Base-by-base conservation (phyloP, 1,140 invertebrate species). In the Spodoptera frugiperda region DNA sequence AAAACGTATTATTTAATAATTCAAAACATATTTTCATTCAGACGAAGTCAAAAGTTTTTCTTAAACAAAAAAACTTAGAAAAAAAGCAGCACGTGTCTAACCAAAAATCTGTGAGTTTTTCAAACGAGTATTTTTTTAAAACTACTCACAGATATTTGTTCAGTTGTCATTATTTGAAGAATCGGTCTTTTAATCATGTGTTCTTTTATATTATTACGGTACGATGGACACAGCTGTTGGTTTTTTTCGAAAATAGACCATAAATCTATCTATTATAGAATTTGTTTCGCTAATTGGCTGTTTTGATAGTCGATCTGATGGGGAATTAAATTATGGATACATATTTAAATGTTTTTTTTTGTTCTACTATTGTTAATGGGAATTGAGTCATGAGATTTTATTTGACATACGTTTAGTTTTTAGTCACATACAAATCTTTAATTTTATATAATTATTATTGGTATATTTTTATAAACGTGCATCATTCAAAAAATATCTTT, bases 111-210 rank as follows among this genome's bases (percentile, higher is more conserved):
- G 59, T 78, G 59, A 73, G 68, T 68, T 61, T 15, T 39, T 39
- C 33, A 39, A 39, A 39, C 2, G 33, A 39, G 5, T 74, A 71
- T 78, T 78, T 77, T 81, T 74, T 78, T 55, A 72, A 54, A 46
- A 63, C 33, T 39, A 39, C 9, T 39, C 33, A n/a, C n/a, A 39
- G 46, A 54, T 85, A 83, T 85, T 85, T 83, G 80, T 78, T 81
- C 84, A 85, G 84, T 81, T 85, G 84, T 85, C 84, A 83, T 79
- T 83, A 81, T 85, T 82, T 83, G 84, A 81, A 73, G 73, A 77
- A 82, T 80, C 74, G 77, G 21, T 33, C 55, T 70, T 25, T 51
- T 76, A 74, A 78, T 80, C 75, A 73, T 39, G 59, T 71, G 51
- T 70, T 76, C 19, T 71, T 68, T 78, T 55, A 76, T 65, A 78